phyloP scores from a whole-genome alignment of 2,888 invertebrate genomes.

The Entomobrya multifasciata region DNA sequence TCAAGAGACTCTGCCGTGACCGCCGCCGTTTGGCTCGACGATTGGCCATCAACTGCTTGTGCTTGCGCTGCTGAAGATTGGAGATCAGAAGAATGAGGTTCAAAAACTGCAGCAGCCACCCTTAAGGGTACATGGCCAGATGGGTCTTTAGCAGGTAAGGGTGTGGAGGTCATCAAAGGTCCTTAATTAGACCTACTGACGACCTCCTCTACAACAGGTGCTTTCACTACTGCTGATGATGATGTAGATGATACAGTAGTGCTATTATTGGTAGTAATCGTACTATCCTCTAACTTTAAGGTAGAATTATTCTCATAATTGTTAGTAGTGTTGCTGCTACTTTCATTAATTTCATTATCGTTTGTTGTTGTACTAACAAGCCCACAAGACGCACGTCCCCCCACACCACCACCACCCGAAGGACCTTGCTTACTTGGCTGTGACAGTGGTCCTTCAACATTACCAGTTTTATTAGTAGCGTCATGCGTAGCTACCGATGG shows the following conservation, averaged over 20 bases:
- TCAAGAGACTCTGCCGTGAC: slow-evolving; percentile 66
- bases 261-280: slow-evolving; percentile 22
- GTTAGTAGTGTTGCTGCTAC: slow-evolving; percentile 49
- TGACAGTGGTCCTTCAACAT: background rate
- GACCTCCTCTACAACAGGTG: slow-evolving; percentile 52
- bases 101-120: slow-evolving; percentile 37
- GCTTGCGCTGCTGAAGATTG: slow-evolving; percentile 58
- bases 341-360: background rate
- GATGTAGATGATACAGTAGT: background rate
- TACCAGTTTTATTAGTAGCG: background rate
- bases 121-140: slow-evolving; percentile 9
- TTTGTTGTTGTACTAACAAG: slow-evolving; percentile 5
- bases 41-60: background rate
- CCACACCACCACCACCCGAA: background rate
- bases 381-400: background rate
- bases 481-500: slow-evolving; percentile 22
- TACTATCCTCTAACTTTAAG: slow-evolving; percentile 64
- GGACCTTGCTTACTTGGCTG: background rate
- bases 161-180: slow-evolving; percentile 67
- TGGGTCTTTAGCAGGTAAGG: slow-evolving; percentile 48
- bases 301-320: slow-evolving; percentile 60
- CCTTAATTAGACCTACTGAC: slow-evolving; percentile 25
- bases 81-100: slow-evolving; percentile 55
- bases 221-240: slow-evolving; percentile 28
- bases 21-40: background rate